Evolutionary conservation across 2,797 vertebrate species (phyloP).

Genomic region (Tokudaia muenninki): DNA sequence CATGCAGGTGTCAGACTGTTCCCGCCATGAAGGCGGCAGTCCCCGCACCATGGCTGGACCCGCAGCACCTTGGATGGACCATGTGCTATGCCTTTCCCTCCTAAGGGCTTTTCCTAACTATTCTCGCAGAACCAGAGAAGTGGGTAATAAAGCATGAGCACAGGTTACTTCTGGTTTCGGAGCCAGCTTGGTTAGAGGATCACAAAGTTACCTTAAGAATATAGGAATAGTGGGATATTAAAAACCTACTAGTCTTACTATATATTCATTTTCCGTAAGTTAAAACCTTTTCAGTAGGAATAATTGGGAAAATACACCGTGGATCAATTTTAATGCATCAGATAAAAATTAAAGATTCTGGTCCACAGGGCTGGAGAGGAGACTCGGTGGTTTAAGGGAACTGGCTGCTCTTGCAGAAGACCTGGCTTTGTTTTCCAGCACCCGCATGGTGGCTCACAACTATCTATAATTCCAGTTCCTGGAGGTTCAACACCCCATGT

Average conservation of each 20-base stretch:
- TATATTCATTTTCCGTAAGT: constrained; percentile 63
- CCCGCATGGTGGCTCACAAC: background rate
- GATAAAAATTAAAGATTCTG: constrained; percentile 59
- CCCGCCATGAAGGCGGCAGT: background rate
- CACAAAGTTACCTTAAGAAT: background rate
- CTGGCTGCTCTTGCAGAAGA: background rate
- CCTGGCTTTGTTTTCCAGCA: background rate
- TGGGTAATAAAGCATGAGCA: background rate
- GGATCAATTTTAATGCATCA: constrained; percentile 28
- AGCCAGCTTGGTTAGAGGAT: constrained; percentile 5
- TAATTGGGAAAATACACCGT: constrained; percentile 7
- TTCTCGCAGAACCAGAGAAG: background rate
- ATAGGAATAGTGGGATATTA: constrained; percentile 25
- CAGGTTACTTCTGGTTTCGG: constrained; percentile 3
- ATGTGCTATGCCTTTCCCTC: background rate
- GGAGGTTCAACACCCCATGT: no score
- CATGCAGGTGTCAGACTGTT: background rate
- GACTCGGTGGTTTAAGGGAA: background rate
- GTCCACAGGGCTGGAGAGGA: background rate
- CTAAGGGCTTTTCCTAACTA: background rate
- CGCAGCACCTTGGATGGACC: background rate
- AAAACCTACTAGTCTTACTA: constrained; percentile 39
- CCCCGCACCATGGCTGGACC: no score
- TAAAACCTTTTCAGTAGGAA: constrained; percentile 50
- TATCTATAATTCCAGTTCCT: background rate